Base-by-base conservation (phyloP, 2,888 invertebrate species). In the Listrodromus nycthemerus region DNA sequence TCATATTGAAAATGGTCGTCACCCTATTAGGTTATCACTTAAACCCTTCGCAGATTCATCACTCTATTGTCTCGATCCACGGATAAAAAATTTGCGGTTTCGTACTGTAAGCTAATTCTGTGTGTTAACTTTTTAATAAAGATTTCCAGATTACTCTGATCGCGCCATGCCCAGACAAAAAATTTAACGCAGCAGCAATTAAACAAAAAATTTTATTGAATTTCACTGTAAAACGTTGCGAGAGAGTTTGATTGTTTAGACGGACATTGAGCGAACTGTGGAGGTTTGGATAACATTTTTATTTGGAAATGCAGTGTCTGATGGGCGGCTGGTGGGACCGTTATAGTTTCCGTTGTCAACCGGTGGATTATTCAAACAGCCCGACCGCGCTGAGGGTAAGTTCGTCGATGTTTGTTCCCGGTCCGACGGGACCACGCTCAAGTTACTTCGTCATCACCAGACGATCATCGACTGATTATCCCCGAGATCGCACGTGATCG, bases 261-360 rank as follows among this genome's bases (percentile, higher is more conserved):
- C 83, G 78, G 84, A 50, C 63, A 85, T 85, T 70, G 30, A 33
- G 48, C 58, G 73, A 67, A 37, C 73, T 2, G 58, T 69, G 24
- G 67, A 78, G 70, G 80, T 80, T 75, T 88, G 88, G 88, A 90
- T 88, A 88, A 89, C 84, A 50, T 85, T 81, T 84, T 81, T 80
- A 87, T 90, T 88, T 91, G 83, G 77, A 91, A 84, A 94, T 94
- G 94, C 95, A 97, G 97, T 96, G 96, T 94, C 95, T 97, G 95
- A 96, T 96, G 96, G 96, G 97, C 92, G 98, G 98, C 93, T 98
- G 98, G 98, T 96, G 97, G 95, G 95, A 96, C 92, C 96, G 97
- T 93, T 98, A 98, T 96, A 97, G 96, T 94, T 96, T 96, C 93
- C 96, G 96, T 93, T 98, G 98, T 95, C 97, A 98, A 95, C 98